phyloP scores from a whole-genome alignment of 2,113 vertebrate species.

The Phasianus colchicus region DNA sequence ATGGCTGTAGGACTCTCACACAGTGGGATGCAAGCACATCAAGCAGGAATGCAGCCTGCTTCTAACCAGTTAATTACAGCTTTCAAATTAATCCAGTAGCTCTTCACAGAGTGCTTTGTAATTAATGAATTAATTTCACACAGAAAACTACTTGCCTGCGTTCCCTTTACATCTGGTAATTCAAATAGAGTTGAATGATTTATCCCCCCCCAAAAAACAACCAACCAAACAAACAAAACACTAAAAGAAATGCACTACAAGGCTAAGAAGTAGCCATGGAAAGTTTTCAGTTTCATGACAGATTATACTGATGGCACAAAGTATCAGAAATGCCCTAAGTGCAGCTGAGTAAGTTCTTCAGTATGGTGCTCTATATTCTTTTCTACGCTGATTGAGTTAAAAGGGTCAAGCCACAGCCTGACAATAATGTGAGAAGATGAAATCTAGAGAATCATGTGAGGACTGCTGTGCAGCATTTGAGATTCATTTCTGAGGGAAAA shows the following conservation, averaged over 20 bases:
- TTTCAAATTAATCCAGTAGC: background rate
- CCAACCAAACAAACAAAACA: background rate
- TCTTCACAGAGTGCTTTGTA: background rate
- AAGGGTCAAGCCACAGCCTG: slow-evolving; percentile 19
- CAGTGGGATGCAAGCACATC: fast-evolving
- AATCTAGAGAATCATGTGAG: background rate
- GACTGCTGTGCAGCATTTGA: background rate
- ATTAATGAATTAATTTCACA: background rate
- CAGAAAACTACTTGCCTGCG: background rate
- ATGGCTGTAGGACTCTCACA: background rate
- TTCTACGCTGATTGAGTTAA: background rate
- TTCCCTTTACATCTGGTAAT: background rate
- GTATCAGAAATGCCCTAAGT: background rate
- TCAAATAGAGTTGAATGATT: background rate
- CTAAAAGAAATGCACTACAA: background rate
- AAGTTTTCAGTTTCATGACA: slow-evolving; percentile 24
- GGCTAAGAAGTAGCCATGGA: background rate
- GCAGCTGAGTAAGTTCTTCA: background rate
- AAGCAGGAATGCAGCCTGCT: background rate
- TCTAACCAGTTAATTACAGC: slow-evolving; percentile 5
- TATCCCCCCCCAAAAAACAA: background rate
- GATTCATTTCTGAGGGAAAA: background rate
- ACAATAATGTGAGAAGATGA: background rate
- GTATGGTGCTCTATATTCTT: background rate
- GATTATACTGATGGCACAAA: background rate